Evolutionary conservation across 2,888 invertebrate genomes (phyloP), one percentile per base, ranked within the genome.

Genomic region (Eretmocerus hayati): DNA sequence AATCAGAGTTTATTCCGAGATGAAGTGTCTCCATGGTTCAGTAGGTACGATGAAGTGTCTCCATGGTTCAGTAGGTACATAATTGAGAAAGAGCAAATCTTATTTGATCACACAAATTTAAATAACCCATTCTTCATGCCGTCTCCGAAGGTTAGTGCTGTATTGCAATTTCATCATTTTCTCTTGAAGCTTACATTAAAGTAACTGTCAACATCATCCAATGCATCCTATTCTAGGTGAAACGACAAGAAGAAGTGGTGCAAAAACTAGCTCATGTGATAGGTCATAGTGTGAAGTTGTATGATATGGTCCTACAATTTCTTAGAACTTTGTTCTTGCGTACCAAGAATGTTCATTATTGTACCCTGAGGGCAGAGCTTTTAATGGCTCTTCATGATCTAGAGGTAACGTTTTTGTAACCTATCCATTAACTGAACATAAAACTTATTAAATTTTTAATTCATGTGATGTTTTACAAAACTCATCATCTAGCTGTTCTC

Each of bases 251-350:
- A 11, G 88, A 90, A 71, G 90, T 95, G 4, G 91, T 95, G 1
- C 91, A 93, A 64, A 92, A 92, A 72, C 74, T 96, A 35, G 91
- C 93, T 0, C 90, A 92, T 63, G 93, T 93, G 93, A 91, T 97
- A 61, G 97, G 93, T 2, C 87, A 81, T 55, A 91, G 90, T 73
- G 85, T 93, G 0, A 87, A 89, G 67, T 74, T 95, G 1, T 97
- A 96, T 74, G 95, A 95, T 65, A 95, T 95, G 91, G 91, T 94
- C 9, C 74, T 96, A 42, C 95, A 95, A 67, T 95, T 95, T 74
- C 75, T 96, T 36, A 78, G 95, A 48, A 95, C 94, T 2, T 73
- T 95, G 35, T 96, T 94, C 72, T 73, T 95, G 41, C 79, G 94
- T 56, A 94, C 94, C 2, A 83, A 90, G 59, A 95, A 94, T 72